Percentiles rank a stretch among this genome's conserved stretches.
Conservation (phyloP, 2,888 invertebrate genomes). For the Epirrhoe alternata region DNA sequence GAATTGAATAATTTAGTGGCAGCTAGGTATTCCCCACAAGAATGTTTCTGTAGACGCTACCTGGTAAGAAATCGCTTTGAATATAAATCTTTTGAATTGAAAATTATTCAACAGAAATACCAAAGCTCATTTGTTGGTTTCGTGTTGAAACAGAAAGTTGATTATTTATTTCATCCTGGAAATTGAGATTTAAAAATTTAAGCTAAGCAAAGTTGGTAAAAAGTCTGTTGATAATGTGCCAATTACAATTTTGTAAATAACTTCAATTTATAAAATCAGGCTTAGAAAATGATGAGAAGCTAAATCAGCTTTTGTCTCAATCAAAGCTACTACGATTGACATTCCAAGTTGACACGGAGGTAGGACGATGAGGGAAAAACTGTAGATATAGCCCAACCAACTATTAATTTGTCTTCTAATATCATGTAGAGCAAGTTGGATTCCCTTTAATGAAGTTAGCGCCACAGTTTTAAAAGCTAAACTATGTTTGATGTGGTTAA, state of each 20-base stretch:
- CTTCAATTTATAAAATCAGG: too few species aligned
- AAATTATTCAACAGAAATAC: neutral
- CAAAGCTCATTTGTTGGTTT: neutral
- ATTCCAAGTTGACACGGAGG: too few species aligned
- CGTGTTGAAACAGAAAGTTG: neutral
- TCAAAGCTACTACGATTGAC: too few species aligned
- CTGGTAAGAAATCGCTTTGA: constrained; percentile 8
- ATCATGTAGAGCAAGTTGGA: constrained; percentile 58
- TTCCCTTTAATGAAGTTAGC: constrained; percentile 58
- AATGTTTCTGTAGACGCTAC: constrained; percentile 16
- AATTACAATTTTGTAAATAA: too few species aligned
- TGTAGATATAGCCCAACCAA: constrained; percentile 31
- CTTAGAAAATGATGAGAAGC: too few species aligned
- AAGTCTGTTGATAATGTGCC: too few species aligned
- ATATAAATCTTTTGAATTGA: neutral
- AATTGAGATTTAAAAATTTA: too few species aligned
- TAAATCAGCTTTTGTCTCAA: too few species aligned
- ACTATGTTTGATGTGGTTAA: constrained; percentile 51
- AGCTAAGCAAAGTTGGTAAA: too few species aligned
- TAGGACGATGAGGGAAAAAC: too few species aligned
- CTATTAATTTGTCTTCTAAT: constrained; percentile 56
- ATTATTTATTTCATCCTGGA: neutral
- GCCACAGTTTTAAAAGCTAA: constrained; percentile 60
- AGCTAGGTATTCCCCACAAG: constrained; percentile 22
- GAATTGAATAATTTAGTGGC: constrained; percentile 32